Conservation (phyloP, 37 sponge, comb jelly and placozoan species). For the Bolinopsis microptera region DNA sequence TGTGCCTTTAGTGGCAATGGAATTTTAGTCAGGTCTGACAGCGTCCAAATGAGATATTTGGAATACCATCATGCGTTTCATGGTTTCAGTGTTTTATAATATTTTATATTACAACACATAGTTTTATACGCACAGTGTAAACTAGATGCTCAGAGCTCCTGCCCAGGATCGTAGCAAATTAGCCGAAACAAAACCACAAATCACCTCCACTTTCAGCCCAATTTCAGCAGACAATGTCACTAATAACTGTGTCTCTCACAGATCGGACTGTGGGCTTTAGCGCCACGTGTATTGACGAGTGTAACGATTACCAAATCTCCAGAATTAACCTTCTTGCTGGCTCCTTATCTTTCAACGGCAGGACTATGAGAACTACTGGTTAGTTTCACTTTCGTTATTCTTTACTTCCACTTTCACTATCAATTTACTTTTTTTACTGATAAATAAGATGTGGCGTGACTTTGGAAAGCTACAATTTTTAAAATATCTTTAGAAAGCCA, state of each 20-base stretch:
- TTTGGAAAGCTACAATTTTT: no score
- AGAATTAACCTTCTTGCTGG: slow-evolving; percentile 34
- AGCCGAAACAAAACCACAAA: no score
- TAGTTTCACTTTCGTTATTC: not conserved
- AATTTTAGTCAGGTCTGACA: not conserved
- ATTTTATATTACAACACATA: no score
- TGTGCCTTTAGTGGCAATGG: not conserved
- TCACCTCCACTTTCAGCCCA: no score
- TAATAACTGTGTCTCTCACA: no score
- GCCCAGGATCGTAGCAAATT: no score
- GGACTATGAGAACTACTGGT: slow-evolving; percentile 50
- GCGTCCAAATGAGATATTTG: not conserved
- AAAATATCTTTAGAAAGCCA: no score
- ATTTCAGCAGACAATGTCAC: no score
- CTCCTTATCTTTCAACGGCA: slow-evolving; percentile 12
- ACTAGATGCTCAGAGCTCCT: no score
- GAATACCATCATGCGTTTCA: not conserved
- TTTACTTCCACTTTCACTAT: not conserved
- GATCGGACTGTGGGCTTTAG: slow-evolving; percentile 13
- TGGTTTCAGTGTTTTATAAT: no score
- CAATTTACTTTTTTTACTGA: not conserved
- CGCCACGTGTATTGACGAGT: slow-evolving; percentile 46
- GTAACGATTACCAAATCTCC: slow-evolving; percentile 30
- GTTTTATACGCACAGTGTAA: no score
- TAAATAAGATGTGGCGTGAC: no score